These are phyloP conservation scores for Zaprionus capensis DNA, from an alignment of 1,140 invertebrate species.

Conservation along the genomic window DNA sequence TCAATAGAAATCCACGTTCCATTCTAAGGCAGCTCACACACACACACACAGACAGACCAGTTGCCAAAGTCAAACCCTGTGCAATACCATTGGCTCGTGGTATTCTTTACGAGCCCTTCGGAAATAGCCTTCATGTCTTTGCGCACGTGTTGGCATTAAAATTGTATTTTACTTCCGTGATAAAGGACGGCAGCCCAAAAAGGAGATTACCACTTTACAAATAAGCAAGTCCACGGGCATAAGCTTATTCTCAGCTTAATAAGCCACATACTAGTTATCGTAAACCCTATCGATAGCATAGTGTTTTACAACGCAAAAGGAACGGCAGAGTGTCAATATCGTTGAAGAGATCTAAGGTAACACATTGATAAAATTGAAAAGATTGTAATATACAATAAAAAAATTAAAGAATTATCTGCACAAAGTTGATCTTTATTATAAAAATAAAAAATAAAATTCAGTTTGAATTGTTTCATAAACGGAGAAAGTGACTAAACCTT, in stretches of 20 bases:
- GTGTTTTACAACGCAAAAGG: too few relatives aligned
- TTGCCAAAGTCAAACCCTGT: neutral
- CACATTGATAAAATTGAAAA: too few relatives aligned
- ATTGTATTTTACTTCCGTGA: slow-evolving; percentile 70
- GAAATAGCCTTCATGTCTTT: slow-evolving; percentile 50
- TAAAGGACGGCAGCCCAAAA: too few relatives aligned
- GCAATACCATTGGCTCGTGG: slow-evolving; percentile 49
- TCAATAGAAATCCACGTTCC: slow-evolving; percentile 37
- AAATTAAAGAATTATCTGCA: too few relatives aligned
- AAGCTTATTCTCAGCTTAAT: neutral
- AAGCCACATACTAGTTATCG: neutral
- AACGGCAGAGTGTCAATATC: too few relatives aligned
- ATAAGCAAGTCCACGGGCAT: slow-evolving; percentile 28
- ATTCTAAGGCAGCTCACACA: neutral
- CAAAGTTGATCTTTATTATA: too few relatives aligned
- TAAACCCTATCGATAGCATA: too few relatives aligned
- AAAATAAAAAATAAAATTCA: too few relatives aligned
- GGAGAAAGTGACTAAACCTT: too few relatives aligned
- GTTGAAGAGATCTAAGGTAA: too few relatives aligned
- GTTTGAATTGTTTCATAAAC: too few relatives aligned
- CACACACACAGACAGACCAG: neutral
- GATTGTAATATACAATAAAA: too few relatives aligned
- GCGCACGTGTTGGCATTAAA: slow-evolving; percentile 69
- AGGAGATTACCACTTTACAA: slow-evolving; percentile 66
- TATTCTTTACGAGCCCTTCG: slow-evolving; percentile 59